These are phyloP conservation scores for Pomatostomus ruficeps DNA, from an alignment of 2,113 vertebrate genomes.

Conservation along the genomic window DNA sequence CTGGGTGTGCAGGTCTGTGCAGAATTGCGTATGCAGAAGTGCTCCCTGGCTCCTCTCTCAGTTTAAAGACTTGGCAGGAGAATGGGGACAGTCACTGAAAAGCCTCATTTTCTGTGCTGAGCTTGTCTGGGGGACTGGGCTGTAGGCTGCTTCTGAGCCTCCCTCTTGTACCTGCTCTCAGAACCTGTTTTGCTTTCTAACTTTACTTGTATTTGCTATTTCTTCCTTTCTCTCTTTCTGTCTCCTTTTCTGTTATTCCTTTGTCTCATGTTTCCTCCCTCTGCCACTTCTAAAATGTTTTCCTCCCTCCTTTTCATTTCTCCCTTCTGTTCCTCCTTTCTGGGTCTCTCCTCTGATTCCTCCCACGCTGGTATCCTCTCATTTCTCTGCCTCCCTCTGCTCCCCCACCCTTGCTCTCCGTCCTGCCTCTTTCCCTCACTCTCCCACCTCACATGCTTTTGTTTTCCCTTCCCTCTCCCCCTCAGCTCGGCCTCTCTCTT, in stretches of 20 bases:
- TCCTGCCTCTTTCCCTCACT: neutral
- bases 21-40: neutral
- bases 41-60: neutral
- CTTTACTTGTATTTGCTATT: neutral
- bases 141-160: neutral
- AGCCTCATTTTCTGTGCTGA: neutral
- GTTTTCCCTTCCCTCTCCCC: slow-evolving; percentile 18
- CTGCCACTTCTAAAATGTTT: neutral
- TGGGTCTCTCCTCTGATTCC: neutral
- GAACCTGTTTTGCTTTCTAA: neutral
- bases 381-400: neutral
- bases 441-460: neutral
- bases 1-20: neutral
- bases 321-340: neutral
- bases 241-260: slow-evolving; percentile 26
- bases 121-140: neutral
- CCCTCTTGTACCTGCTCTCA: neutral
- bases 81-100: neutral
- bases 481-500: slow-evolving; percentile 14
- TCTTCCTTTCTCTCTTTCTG: neutral
- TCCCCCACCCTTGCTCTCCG: neutral
- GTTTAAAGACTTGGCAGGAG: neutral
- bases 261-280: neutral
- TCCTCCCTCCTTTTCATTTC: neutral
- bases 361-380: neutral